These are phyloP conservation scores for Spisula solida DNA, from an alignment of 2,888 invertebrate species.

Conservation along the genomic window DNA sequence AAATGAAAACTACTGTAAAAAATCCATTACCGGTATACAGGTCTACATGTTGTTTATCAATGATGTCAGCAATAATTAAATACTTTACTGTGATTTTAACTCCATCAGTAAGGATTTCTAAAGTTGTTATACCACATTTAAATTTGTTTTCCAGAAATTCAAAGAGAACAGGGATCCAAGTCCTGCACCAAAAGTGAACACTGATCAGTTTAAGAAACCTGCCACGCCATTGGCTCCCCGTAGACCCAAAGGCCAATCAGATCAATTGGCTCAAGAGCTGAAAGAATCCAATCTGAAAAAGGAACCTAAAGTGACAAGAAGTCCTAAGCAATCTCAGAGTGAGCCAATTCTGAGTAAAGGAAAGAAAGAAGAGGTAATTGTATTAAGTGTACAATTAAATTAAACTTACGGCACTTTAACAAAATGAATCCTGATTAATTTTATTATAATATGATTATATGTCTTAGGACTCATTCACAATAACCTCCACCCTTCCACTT, in stretches of 20 bases:
- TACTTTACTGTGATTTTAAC: too few relatives aligned
- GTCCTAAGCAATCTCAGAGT: constrained; percentile 52
- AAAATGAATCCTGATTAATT: too few relatives aligned
- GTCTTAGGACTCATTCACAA: too few relatives aligned
- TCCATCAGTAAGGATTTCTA: too few relatives aligned
- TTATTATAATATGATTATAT: too few relatives aligned
- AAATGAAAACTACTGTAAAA: too few relatives aligned
- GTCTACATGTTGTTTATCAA: too few relatives aligned
- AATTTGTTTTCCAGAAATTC: constrained; percentile 28
- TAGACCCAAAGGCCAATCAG: constrained; percentile 66
- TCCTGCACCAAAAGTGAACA: constrained; percentile 76
- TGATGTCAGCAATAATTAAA: too few relatives aligned
- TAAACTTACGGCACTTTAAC: too few relatives aligned
- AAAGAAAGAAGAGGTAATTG: constrained; percentile 56
- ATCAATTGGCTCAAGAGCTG: constrained; percentile 49
- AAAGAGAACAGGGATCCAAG: constrained; percentile 65
- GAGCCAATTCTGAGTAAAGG: constrained; percentile 52
- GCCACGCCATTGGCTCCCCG: constrained; percentile 77
- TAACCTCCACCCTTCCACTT: too few relatives aligned
- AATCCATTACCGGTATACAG: too few relatives aligned
- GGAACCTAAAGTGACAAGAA: constrained; percentile 57
- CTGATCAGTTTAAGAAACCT: constrained; percentile 71
- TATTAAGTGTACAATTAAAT: too few relatives aligned
- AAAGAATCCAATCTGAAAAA: constrained; percentile 56
- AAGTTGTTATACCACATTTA: neutral